These are phyloP conservation scores for Himalopsyche japonica DNA, from an alignment of 2,888 invertebrate species.

Conservation along the genomic window DNA sequence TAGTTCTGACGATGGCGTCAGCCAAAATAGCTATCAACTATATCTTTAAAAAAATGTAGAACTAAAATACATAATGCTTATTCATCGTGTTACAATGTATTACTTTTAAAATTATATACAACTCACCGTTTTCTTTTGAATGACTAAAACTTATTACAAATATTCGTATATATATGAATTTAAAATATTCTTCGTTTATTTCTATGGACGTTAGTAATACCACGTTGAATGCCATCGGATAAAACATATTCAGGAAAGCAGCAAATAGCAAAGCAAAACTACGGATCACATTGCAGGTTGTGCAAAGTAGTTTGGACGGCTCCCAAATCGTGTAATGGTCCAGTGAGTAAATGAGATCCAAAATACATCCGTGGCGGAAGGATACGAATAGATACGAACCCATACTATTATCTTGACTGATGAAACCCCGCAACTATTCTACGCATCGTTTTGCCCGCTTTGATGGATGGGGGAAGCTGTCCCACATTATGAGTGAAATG, in stretches of 20 bases:
- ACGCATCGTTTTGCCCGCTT: neutral
- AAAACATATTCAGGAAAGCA: neutral
- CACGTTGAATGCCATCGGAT: too few species aligned
- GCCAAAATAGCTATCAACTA: too few species aligned
- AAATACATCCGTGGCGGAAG: neutral
- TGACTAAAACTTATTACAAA: too few species aligned
- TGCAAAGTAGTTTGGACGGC: neutral
- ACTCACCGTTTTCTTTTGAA: too few species aligned
- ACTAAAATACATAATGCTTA: too few species aligned
- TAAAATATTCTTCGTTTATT: too few species aligned
- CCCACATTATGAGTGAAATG: neutral
- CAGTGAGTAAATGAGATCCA: neutral
- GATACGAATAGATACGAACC: neutral
- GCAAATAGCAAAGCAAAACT: neutral
- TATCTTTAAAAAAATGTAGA: too few species aligned
- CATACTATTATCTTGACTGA: neutral
- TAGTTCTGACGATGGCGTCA: too few species aligned
- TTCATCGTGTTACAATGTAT: too few species aligned
- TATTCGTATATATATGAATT: too few species aligned
- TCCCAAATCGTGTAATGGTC: neutral
- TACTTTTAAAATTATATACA: too few species aligned
- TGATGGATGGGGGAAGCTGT: neutral
- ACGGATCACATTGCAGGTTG: neutral
- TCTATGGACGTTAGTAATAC: too few species aligned
- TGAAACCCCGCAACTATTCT: neutral